A percentile compares a stretch with the other conserved stretches of the same genome.
Conservation (phyloP, 2,797 vertebrate species). For the Silurus lanzhouensis region DNA sequence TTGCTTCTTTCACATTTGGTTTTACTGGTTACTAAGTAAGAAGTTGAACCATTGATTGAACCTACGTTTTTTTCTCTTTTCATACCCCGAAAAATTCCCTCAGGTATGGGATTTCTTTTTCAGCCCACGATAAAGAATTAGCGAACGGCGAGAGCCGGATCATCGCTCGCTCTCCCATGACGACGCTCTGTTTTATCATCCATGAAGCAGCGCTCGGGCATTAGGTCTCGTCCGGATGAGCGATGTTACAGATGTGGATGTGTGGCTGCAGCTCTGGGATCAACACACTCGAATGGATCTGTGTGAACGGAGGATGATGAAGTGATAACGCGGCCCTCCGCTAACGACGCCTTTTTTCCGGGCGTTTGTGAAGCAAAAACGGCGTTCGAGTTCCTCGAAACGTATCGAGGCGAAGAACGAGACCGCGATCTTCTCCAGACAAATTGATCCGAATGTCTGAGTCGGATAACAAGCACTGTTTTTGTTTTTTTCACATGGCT, state of each 20-base stretch:
- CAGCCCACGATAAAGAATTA: background rate
- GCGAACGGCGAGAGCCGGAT: background rate
- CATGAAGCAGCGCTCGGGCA: slow-evolving; percentile 8
- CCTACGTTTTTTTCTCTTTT: background rate
- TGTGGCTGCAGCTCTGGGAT: slow-evolving; percentile 5
- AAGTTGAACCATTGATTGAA: background rate
- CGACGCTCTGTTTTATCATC: background rate
- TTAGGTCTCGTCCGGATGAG: slow-evolving; percentile 25
- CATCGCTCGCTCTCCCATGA: background rate
- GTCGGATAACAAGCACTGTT: background rate
- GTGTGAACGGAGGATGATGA: slow-evolving; percentile 9
- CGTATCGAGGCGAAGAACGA: background rate
- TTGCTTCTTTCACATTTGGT: background rate
- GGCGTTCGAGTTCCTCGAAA: background rate
- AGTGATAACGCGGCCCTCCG: background rate
- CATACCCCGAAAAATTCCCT: background rate
- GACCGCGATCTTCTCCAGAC: background rate
- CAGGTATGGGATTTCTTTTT: background rate
- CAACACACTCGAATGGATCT: slow-evolving; percentile 14
- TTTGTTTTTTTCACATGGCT: background rate
- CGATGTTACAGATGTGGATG: background rate
- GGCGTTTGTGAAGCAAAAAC: background rate
- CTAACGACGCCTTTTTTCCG: background rate
- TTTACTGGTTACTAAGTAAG: background rate
- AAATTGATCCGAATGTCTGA: background rate